phyloP scores from a whole-genome alignment of 2,888 invertebrate genomes.

The Apamea monoglypha region DNA sequence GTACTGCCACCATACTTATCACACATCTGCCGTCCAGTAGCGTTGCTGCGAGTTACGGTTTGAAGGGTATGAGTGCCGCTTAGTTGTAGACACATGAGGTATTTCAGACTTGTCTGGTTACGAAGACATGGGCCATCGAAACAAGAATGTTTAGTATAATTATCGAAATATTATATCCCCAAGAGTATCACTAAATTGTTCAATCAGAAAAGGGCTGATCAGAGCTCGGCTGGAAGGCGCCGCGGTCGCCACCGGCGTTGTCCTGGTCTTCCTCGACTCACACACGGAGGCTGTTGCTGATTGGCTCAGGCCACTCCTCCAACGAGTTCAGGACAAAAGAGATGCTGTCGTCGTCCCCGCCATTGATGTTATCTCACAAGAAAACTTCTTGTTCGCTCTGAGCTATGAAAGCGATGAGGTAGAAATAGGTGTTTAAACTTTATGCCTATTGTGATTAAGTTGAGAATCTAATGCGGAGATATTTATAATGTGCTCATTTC shows the following conservation, averaged over 20 bases:
- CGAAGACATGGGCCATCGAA: background rate
- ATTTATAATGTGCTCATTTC: constrained; percentile 4
- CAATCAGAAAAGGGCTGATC: constrained; percentile 44
- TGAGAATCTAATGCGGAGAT: constrained; percentile 1
- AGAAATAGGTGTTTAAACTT: constrained; percentile 13
- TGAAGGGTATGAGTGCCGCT: background rate
- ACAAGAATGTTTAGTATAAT: background rate
- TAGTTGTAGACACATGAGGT: background rate
- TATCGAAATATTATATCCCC: background rate
- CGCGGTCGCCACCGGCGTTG: constrained; percentile 28
- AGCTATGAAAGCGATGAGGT: constrained; percentile 50
- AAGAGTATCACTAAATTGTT: constrained; percentile 4
- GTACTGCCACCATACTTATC: background rate
- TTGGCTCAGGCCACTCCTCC: constrained; percentile 51
- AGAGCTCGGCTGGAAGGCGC: constrained; percentile 47
- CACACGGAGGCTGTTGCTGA: constrained; percentile 29
- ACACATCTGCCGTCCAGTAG: background rate
- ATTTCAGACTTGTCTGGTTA: background rate
- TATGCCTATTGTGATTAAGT: constrained; percentile 33
- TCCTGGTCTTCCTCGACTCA: constrained; percentile 49
- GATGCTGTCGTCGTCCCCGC: constrained; percentile 36
- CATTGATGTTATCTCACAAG: constrained; percentile 43
- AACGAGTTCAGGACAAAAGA: constrained; percentile 35
- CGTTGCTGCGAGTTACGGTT: background rate
- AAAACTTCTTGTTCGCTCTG: constrained; percentile 27